Base-by-base conservation (phyloP, 2,113 vertebrate genomes). In the Aramus guarauna region DNA sequence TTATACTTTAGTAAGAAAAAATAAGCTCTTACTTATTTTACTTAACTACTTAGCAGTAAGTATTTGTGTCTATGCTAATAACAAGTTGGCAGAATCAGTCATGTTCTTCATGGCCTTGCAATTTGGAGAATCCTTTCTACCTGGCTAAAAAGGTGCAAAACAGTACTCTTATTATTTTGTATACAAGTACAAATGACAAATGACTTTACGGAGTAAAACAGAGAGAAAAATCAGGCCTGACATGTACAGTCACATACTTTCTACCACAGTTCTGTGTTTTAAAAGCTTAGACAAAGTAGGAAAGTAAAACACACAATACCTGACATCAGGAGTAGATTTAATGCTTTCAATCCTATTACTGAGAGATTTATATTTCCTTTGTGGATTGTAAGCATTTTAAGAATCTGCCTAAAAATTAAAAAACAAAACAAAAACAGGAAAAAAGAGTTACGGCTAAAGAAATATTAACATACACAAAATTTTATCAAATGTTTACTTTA, bases 281-380 rank as follows among this genome's bases (percentile, higher is more conserved):
- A 77, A 89, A 71, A 60, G 18, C 21, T 86, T 72, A 81, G 30
- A 69, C 2, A 7, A 92, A 76, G 22, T 34, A 94, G 30, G 27
- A 75, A 93, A 95, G 47, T 66, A 58, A 94, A 88, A 29, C 34
- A 64, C 58, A 55, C 41, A 80, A 30, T 98, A 99, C 99, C 99
- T 98, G 99, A 99, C 89, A 88, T 96, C 45, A 99, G 98, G 27
- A 99, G 98, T 6, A 98, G 97, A 52, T 98, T 98, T 97, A 99
- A 98, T 27, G 98, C 98, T 97, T 98, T 98, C 24, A 99, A 97
- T 63, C 98, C 99, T 64, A 98, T 93, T 84, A 97, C 91, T 78
- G 98, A 97, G 80, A 99, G 97, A 39, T 88, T 97, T 36, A 95
- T 21, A 90, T 99, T 98, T 84, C 96, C 62, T 74, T 97, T 97